Conservation (phyloP, 1,140 invertebrate genomes). For the Drosophila sechellia region DNA sequence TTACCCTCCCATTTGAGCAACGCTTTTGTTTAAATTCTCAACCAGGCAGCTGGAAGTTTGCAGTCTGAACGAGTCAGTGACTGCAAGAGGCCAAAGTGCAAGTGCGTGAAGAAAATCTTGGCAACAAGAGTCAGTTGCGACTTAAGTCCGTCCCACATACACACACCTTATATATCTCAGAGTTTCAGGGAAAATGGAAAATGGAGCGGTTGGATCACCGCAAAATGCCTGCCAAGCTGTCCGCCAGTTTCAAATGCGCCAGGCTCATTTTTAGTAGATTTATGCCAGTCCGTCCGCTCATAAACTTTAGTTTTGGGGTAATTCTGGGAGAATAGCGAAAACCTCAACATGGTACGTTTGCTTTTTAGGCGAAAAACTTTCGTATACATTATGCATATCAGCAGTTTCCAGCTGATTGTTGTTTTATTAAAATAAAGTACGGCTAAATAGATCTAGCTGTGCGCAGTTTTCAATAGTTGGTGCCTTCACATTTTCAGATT, state of each 20-base stretch:
- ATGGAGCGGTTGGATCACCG: not conserved
- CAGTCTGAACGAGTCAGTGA: not conserved
- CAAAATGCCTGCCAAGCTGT: constrained; percentile 18
- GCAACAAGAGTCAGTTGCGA: constrained; percentile 11
- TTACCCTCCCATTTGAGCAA: constrained; percentile 12
- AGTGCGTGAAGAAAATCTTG: constrained; percentile 19
- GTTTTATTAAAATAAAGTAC: constrained; percentile 46
- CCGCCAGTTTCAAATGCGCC: constrained; percentile 17
- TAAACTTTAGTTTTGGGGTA: constrained; percentile 53
- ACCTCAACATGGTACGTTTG: not conserved
- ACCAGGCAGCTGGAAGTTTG: constrained; percentile 12
- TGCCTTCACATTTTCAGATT: constrained; percentile 50
- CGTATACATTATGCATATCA: constrained; percentile 67
- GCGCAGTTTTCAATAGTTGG: constrained; percentile 62
- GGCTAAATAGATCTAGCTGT: constrained; percentile 42
- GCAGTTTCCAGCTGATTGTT: constrained; percentile 39
- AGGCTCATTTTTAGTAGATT: constrained; percentile 37
- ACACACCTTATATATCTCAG: not conserved
- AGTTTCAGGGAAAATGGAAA: not conserved
- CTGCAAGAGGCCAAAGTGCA: constrained; percentile 24
- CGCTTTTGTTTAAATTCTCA: constrained; percentile 8
- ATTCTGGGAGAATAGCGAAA: constrained; percentile 41
- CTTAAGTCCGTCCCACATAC: constrained; percentile 14
- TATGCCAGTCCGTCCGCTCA: constrained; percentile 40
- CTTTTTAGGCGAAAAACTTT: constrained; percentile 50